phyloP scores from a whole-genome alignment of 53 echinoderm and acorn worm species.

The Luidia sarsii region DNA sequence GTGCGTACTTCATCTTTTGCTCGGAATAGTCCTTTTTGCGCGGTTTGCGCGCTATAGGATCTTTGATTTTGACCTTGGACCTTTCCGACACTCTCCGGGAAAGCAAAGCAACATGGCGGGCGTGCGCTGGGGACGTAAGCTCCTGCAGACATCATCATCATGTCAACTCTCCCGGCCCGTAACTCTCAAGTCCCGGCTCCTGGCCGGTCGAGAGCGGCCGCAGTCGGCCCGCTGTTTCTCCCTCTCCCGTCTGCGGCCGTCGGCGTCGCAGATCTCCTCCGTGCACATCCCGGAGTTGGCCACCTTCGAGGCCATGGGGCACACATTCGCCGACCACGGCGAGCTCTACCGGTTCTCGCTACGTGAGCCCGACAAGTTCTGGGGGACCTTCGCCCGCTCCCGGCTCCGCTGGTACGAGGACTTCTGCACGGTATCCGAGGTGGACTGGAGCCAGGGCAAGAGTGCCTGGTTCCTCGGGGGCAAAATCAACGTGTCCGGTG shows the following conservation, averaged over 20 bases:
- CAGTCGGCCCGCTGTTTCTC: slow-evolving; percentile 48
- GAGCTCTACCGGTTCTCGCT: slow-evolving; percentile 85
- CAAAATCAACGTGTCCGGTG: slow-evolving; percentile 90
- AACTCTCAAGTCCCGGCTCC: not conserved
- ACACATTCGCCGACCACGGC: slow-evolving; percentile 69
- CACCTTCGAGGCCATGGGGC: slow-evolving; percentile 69
- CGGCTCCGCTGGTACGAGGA: slow-evolving; percentile 85
- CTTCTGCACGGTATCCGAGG: slow-evolving; percentile 81
- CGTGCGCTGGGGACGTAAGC: not conserved
- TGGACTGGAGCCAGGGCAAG: slow-evolving; percentile 75
- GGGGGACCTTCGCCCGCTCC: slow-evolving; percentile 86
- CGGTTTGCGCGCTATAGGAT: no score
- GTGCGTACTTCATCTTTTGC: no score
- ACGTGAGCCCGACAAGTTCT: slow-evolving; percentile 82
- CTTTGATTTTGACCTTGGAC: no score
- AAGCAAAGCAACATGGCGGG: slow-evolving; percentile 42
- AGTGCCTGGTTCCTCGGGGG: slow-evolving; percentile 89
- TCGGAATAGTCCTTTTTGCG: no score
- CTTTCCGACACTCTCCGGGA: no score
- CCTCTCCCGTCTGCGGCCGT: slow-evolving; percentile 1
- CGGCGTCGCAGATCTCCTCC: slow-evolving; percentile 72
- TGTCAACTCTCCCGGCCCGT: not conserved
- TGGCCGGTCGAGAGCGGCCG: not conserved
- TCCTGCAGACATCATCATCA: slow-evolving; percentile 25
- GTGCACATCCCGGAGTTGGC: slow-evolving; percentile 84